Conservation (phyloP, 2,113 vertebrate species). For the Hypocryptadius cinnamomeus region DNA sequence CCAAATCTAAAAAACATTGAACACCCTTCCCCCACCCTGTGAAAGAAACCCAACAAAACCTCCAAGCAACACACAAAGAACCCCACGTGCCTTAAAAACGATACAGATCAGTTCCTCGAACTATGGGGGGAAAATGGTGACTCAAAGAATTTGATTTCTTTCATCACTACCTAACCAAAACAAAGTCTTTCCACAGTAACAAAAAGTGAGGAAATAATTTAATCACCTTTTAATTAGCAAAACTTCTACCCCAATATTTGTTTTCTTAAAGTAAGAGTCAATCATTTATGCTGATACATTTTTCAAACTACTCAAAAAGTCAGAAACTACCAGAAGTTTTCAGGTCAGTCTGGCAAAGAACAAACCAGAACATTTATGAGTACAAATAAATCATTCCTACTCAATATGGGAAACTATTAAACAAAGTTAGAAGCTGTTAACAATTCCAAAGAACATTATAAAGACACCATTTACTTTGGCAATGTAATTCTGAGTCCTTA, state of each 20-base stretch:
- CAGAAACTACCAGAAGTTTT: not conserved
- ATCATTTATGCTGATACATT: not conserved
- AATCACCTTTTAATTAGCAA: not conserved
- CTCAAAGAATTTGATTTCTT: not conserved
- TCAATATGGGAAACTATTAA: not conserved
- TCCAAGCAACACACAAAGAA: not conserved
- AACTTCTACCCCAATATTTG: too few relatives aligned
- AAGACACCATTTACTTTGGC: not conserved
- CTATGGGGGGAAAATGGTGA: not conserved
- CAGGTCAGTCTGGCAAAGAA: not conserved
- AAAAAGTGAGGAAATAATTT: not conserved
- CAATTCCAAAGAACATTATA: not conserved
- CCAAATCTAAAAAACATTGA: not conserved
- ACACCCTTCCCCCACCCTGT: not conserved
- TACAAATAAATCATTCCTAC: not conserved
- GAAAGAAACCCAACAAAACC: not conserved
- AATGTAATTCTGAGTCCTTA: not conserved
- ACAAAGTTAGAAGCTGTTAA: not conserved
- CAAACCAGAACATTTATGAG: not conserved
- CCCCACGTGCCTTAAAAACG: not conserved
- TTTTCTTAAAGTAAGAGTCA: not conserved
- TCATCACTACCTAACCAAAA: not conserved
- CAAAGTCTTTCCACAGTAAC: not conserved
- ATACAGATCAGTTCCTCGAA: not conserved
- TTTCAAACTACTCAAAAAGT: not conserved